These are phyloP conservation scores for Aproaerema taeniolella DNA, from an alignment of 2,888 invertebrate species.

Conservation along the genomic window DNA sequence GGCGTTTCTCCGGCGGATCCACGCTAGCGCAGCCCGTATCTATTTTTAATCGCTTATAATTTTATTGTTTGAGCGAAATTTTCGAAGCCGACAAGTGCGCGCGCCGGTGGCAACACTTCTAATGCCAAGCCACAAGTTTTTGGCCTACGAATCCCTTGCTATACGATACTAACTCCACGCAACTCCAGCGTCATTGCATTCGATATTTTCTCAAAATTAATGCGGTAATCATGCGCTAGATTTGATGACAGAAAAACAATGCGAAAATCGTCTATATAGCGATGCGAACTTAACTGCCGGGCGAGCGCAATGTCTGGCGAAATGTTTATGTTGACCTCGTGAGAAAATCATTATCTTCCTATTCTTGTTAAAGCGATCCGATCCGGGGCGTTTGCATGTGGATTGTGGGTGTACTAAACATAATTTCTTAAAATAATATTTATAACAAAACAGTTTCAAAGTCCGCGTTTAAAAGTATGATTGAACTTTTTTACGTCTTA, in stretches of 20 bases:
- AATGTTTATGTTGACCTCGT: too few species aligned
- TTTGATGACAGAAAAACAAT: too few species aligned
- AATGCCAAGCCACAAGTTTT: slow-evolving; percentile 54
- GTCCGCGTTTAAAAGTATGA: too few species aligned
- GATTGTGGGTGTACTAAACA: too few species aligned
- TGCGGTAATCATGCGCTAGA: too few species aligned
- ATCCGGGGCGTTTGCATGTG: too few species aligned
- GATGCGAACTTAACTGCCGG: neutral
- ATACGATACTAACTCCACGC: slow-evolving; percentile 22
- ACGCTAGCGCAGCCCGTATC: slow-evolving; percentile 40
- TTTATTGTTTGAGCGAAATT: slow-evolving; percentile 73
- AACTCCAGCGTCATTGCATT: slow-evolving; percentile 35
- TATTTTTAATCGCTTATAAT: slow-evolving; percentile 74
- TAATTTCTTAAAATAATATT: too few species aligned
- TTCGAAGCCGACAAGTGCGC: slow-evolving; percentile 64
- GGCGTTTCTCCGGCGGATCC: slow-evolving; percentile 34
- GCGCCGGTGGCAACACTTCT: slow-evolving; percentile 57
- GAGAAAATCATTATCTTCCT: too few species aligned
- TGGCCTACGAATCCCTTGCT: slow-evolving; percentile 30
- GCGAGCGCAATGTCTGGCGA: slow-evolving; percentile 1
- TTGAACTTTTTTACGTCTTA: too few species aligned
- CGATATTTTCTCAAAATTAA: neutral
- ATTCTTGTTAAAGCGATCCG: too few species aligned
- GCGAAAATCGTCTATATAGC: neutral
- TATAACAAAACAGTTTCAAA: too few species aligned